These are phyloP conservation scores for Notodonta dromedarius DNA, from an alignment of 2,888 invertebrate species.

Conservation along the genomic window DNA sequence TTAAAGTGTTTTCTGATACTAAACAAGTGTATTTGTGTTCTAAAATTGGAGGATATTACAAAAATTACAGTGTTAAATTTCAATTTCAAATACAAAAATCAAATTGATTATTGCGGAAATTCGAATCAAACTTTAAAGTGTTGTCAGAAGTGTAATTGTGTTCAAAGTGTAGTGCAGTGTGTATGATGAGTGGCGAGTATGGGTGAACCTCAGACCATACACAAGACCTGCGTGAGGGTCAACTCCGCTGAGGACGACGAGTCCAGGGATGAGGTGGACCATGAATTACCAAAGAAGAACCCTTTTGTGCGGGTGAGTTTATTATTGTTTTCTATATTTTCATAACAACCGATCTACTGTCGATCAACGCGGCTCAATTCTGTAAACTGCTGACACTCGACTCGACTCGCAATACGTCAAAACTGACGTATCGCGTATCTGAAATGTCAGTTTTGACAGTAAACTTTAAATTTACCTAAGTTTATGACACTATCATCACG, in stretches of 20 bases:
- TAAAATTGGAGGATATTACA: constrained; percentile 10
- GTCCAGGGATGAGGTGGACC: constrained; percentile 74
- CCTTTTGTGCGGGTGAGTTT: constrained; percentile 77
- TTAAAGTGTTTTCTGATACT: constrained; percentile 6
- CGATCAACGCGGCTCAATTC: no score
- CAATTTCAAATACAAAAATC: constrained; percentile 8
- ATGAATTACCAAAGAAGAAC: constrained; percentile 73
- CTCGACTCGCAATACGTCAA: no score
- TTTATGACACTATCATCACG: no score
- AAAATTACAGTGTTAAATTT: constrained; percentile 6
- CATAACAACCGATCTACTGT: no score
- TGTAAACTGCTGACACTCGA: no score
- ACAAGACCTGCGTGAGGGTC: constrained; percentile 78
- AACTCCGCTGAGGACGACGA: constrained; percentile 76
- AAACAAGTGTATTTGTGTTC: constrained; percentile 11
- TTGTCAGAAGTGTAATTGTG: constrained; percentile 13
- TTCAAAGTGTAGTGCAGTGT: constrained; percentile 36
- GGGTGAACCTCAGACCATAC: constrained; percentile 70
- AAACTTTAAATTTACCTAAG: no score
- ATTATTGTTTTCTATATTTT: constrained; percentile 8
- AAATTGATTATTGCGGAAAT: background rate
- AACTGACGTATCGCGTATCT: no score
- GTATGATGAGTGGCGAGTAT: constrained; percentile 78
- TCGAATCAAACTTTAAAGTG: background rate
- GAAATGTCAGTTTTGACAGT: no score